Conservation (phyloP, 53 echinoderm and acorn worm species). For the Pentamera pediparva region DNA sequence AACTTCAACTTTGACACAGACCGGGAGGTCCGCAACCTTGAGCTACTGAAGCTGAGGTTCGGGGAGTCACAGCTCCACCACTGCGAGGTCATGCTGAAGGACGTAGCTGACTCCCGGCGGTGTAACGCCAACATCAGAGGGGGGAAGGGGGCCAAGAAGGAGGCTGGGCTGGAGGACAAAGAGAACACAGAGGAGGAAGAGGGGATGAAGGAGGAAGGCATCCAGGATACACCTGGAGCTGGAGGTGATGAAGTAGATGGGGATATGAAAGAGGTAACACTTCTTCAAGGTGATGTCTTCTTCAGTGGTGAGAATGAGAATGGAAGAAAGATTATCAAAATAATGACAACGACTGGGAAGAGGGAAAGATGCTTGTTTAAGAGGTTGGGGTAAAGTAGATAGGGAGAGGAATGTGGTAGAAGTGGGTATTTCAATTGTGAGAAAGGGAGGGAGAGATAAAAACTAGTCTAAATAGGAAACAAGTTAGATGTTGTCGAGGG, state of each 20-base stretch:
- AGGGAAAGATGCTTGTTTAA: too few relatives aligned
- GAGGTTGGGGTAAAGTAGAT: too few relatives aligned
- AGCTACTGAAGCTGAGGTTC: slow-evolving; percentile 86
- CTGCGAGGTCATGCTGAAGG: slow-evolving; percentile 96
- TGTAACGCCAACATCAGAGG: slow-evolving; percentile 19
- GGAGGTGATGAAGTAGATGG: neutral
- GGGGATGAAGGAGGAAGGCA: slow-evolving; percentile 23
- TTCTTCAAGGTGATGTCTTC: too few relatives aligned
- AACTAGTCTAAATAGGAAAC: too few relatives aligned
- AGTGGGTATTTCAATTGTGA: too few relatives aligned
- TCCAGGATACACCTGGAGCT: too few relatives aligned
- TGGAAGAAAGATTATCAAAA: neutral
- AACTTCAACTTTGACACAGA: slow-evolving; percentile 94
- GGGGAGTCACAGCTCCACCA: slow-evolving; percentile 96
- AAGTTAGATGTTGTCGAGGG: too few relatives aligned
- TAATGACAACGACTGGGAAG: too few relatives aligned
- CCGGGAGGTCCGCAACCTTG: slow-evolving; percentile 89
- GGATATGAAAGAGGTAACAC: neutral
- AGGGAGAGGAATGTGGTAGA: too few relatives aligned
- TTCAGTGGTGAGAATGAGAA: neutral
- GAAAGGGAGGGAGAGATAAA: too few relatives aligned
- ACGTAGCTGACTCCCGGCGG: slow-evolving; percentile 85
- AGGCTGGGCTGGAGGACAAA: slow-evolving; percentile 8
- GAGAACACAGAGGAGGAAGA: slow-evolving; percentile 25
- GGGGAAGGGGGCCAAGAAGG: slow-evolving; percentile 2